Conservation (phyloP, 1,140 invertebrate species). For the Scaptomyza graminum region DNA sequence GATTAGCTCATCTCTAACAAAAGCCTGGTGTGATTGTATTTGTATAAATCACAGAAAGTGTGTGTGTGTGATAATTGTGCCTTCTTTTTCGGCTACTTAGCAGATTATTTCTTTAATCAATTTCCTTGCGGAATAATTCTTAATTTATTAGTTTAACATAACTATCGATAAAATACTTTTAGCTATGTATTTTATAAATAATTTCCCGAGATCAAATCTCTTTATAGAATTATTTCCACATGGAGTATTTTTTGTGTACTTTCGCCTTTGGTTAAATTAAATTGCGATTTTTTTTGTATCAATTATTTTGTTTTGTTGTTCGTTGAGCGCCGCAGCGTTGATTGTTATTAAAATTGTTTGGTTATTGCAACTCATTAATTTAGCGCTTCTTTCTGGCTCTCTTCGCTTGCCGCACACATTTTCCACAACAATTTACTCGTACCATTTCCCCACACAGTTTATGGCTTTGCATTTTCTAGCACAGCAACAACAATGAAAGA, state of each 20-base stretch:
- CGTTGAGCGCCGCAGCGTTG: constrained; percentile 15
- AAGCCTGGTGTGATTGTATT: background rate
- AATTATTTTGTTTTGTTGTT: constrained; percentile 31
- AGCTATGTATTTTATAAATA: too few species aligned
- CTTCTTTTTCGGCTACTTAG: too few species aligned
- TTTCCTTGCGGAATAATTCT: too few species aligned
- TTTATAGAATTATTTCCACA: too few species aligned
- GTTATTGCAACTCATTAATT: constrained; percentile 51
- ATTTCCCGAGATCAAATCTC: too few species aligned
- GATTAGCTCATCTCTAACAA: background rate
- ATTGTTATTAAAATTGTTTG: constrained; percentile 42
- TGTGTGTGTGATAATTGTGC: too few species aligned
- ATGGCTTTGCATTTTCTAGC: constrained; percentile 53
- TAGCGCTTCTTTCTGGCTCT: constrained; percentile 23
- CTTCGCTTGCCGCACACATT: constrained; percentile 17
- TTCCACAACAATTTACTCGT: constrained; percentile 35
- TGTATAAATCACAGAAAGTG: too few species aligned
- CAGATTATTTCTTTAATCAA: too few species aligned
- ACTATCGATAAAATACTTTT: too few species aligned
- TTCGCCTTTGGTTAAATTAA: constrained; percentile 28
- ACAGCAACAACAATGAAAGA: constrained; percentile 36
- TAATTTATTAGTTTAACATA: too few species aligned
- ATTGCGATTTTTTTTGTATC: background rate
- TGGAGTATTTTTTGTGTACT: constrained; percentile 1
- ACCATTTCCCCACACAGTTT: constrained; percentile 35